Evolutionary conservation across 2,797 vertebrate species (phyloP), one percentile per base, ranked within the genome.

Genomic region (Podarcis lilfordi): DNA sequence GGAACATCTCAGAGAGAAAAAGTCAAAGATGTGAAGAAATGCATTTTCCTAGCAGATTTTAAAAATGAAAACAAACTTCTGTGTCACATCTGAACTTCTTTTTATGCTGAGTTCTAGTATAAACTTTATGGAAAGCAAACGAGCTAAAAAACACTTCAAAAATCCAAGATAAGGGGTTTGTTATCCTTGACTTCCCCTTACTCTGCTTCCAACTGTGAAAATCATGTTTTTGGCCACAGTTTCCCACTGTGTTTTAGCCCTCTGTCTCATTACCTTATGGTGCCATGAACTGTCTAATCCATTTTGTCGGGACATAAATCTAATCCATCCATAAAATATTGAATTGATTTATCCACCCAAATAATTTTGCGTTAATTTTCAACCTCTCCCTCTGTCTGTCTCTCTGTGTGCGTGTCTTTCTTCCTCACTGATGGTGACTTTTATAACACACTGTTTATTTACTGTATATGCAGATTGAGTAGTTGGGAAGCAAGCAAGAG

Each of bases 351-450:
- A 55, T 55, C 50, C 50, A 55, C 82, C 87, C 87, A 92, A 93
- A 92, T 84, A 81, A 81, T 90, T 95, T 90, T 5, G 79, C 84
- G 92, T 91, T 91, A 85, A 85, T 93, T 93, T 94, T n/a, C 64
- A 35, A 55, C 86, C 89, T 8, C 66, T 43, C 81, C 13, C 27
- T 21, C 69, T 17, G 11, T 32, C n/a, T 32, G 4, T 32, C n/a
- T 32, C n/a, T 21, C 29, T 32, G 11, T 15, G 50, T 15, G 13
- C 4, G 50, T 55, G 50, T 71, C 69, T 71, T 15, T 35, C 32
- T 35, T 32, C 29, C 29, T 29, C 68, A 9, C 29, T 29, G 25
- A 69, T 71, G 68, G 11, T n/a, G 75, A 11, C 9, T 35, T 76
- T 76, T 43, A 76, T 23, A 21, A 40, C 5, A 10, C 37, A 27